phyloP scores from a whole-genome alignment of 2,113 vertebrate genomes.

The Chaetorhynchus papuensis region DNA sequence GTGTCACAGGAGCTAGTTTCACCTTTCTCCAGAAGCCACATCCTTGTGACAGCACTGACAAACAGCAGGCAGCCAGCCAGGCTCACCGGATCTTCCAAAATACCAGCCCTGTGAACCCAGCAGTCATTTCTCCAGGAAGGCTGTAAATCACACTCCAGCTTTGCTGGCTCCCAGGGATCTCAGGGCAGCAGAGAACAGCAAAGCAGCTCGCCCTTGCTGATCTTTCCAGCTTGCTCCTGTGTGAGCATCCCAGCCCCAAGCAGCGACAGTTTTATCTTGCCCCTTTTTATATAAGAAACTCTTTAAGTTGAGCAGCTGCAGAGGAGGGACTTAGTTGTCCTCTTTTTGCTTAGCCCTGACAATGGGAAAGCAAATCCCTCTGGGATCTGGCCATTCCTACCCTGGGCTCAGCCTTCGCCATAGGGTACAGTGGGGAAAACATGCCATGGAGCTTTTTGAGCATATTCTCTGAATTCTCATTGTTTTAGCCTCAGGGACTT shows the following conservation, averaged over 20 bases:
- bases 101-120: neutral
- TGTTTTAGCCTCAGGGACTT: neutral
- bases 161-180: neutral
- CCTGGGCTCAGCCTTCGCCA: neutral
- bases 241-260: neutral
- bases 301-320: neutral
- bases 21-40: neutral
- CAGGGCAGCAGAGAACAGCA: neutral
- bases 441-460: neutral
- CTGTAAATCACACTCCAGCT: neutral
- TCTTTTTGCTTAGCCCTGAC: neutral
- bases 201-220: neutral
- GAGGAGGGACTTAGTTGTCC: accelerated
- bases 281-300: neutral
- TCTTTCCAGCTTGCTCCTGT: neutral
- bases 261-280: neutral
- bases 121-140: neutral
- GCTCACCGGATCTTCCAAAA: neutral
- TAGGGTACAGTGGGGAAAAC: neutral
- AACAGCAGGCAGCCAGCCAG: neutral
- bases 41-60: neutral
- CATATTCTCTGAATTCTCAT: neutral
- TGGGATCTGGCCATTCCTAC: neutral
- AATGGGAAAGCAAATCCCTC: neutral
- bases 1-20: neutral